Conservation (phyloP, 2,113 vertebrate species). For the Tylochromis polylepis region DNA sequence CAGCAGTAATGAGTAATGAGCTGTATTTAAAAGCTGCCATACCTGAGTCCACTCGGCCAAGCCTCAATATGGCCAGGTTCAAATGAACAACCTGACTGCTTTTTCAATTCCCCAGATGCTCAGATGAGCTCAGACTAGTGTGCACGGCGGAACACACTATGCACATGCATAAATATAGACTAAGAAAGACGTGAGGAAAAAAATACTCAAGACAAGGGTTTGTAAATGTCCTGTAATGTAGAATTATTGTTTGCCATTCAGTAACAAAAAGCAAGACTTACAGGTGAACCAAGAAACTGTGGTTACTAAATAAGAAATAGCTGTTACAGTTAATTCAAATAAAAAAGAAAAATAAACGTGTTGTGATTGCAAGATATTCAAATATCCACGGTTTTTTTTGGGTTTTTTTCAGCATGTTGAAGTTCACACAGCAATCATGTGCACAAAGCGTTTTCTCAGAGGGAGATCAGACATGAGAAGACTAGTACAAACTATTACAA, state of each 20-base stretch:
- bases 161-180: neutral
- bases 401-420: neutral
- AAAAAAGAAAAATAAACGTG: neutral
- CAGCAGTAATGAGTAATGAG: slow-evolving; percentile 68
- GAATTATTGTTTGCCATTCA: neutral
- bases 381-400: neutral
- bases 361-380: neutral
- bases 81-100: slow-evolving; percentile 56
- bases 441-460: neutral
- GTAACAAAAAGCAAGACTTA: neutral
- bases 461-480: neutral
- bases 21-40: slow-evolving; percentile 61
- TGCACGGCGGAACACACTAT: neutral
- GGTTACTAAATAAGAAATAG: neutral
- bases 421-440: neutral
- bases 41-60: slow-evolving; percentile 50
- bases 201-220: neutral
- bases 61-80: slow-evolving; percentile 59
- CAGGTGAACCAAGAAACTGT: neutral
- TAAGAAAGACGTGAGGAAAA: neutral
- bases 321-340: neutral
- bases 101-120: slow-evolving; percentile 51
- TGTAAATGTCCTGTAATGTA: neutral
- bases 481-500: neutral
- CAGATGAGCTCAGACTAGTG: neutral